Evolutionary conservation across 2,888 invertebrate species (phyloP).

Genomic region (Ophion ellenae): DNA sequence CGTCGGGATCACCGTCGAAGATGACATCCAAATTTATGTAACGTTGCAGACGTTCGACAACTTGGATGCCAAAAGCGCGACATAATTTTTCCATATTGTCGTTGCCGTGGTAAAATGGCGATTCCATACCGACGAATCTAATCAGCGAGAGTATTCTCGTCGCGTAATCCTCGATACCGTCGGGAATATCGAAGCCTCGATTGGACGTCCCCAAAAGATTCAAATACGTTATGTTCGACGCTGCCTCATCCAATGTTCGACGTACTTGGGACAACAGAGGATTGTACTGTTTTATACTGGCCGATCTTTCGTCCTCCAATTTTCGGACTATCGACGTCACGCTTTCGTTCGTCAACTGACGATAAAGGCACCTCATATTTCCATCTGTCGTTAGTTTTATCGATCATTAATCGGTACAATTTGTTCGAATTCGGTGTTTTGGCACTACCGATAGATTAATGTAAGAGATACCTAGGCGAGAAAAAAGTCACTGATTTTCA

Average conservation of each 20-base stretch:
- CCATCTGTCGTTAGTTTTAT: conserved; percentile 74
- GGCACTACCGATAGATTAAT: no score
- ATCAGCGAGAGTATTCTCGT: conserved; percentile 84
- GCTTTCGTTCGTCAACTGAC: conserved; percentile 78
- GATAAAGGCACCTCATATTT: conserved; percentile 78
- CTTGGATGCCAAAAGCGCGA: conserved; percentile 85
- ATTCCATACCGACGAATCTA: conserved; percentile 85
- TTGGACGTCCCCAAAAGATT: conserved; percentile 84
- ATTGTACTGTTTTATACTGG: conserved; percentile 77
- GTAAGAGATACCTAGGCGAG: no score
- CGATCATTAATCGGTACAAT: not conserved
- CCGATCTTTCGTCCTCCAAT: conserved; percentile 77
- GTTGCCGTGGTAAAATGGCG: conserved; percentile 85
- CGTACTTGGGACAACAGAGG: conserved; percentile 72
- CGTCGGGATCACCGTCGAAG: conserved; percentile 83
- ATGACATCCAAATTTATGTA: conserved; percentile 84
- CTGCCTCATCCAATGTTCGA: conserved; percentile 82
- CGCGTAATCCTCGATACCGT: conserved; percentile 83
- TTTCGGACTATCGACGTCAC: conserved; percentile 76
- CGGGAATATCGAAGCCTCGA: conserved; percentile 82
- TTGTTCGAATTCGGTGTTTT: not conserved
- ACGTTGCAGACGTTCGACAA: conserved; percentile 84
- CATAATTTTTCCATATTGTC: conserved; percentile 81
- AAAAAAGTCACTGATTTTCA: no score
- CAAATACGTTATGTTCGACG: conserved; percentile 85